Percentiles rank a stretch among this genome's conserved stretches.
Evolutionary conservation across 92 coral and sea anemone genomes (phyloP).

Genomic region (Bergia sp.): DNA sequence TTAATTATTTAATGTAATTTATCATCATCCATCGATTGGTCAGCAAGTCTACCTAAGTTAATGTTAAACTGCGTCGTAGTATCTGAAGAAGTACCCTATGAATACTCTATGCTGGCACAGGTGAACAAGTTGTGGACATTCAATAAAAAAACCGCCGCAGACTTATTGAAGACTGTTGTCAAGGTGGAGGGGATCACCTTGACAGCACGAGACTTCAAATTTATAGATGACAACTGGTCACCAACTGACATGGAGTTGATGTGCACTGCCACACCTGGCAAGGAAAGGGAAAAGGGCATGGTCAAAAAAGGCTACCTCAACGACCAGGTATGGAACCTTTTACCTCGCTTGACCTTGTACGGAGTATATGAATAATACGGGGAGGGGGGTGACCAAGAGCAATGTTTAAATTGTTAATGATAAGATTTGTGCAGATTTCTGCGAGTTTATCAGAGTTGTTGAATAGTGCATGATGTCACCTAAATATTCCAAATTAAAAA

Average conservation of each 20-base stretch:
- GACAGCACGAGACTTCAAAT: constrained; percentile 13
- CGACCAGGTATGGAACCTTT: background rate
- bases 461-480: background rate
- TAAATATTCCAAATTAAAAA: constrained; percentile 1
- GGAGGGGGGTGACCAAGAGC: background rate
- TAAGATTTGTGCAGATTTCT: background rate
- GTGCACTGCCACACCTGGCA: background rate
- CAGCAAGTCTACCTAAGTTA: background rate
- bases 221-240: constrained; percentile 4
- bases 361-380: background rate
- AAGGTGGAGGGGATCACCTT: background rate
- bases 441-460: background rate
- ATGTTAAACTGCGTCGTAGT: background rate
- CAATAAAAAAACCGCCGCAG: background rate
- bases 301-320: constrained; percentile 1
- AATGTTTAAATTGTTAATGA: background rate
- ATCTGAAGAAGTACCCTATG: background rate
- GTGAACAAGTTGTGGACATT: background rate
- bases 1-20: background rate
- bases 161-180: background rate
- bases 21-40: background rate
- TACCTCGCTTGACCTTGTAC: background rate
- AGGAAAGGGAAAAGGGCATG: background rate
- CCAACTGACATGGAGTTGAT: background rate
- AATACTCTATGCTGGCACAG: constrained; percentile 2